These are phyloP conservation scores for Ctenopoma kingsleyae DNA, from an alignment of 2,797 vertebrate genomes.

Conservation along the genomic window DNA sequence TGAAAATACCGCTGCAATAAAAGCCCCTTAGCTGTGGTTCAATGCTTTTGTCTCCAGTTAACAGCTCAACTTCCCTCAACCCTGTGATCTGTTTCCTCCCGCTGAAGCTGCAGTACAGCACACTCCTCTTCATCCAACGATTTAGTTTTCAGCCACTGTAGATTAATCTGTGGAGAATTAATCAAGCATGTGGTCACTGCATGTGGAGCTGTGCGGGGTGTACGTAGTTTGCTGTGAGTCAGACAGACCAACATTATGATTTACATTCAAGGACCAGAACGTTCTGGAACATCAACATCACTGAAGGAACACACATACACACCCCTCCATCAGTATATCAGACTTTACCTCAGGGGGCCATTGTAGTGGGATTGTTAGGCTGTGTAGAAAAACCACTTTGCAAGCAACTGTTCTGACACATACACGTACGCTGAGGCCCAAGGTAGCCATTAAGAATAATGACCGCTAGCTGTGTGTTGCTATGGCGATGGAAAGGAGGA, in stretches of 20 bases:
- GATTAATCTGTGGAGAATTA: not conserved
- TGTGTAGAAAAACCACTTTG: constrained; percentile 19
- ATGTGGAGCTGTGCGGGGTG: not conserved
- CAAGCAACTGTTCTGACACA: constrained; percentile 13
- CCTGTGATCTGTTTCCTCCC: too few species aligned
- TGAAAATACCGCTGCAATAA: too few species aligned
- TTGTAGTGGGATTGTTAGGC: constrained; percentile 9
- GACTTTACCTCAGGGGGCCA: constrained; percentile 2
- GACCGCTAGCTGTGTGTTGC: constrained; percentile 58
- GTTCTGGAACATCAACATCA: not conserved
- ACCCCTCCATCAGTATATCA: not conserved
- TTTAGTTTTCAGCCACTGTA: too few species aligned
- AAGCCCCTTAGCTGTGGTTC: too few species aligned
- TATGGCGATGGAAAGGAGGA: constrained; percentile 59
- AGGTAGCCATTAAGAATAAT: constrained; percentile 71
- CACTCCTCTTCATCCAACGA: not conserved
- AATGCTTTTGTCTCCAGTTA: too few species aligned
- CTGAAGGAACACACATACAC: not conserved
- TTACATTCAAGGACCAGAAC: not conserved
- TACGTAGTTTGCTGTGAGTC: not conserved
- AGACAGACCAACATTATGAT: not conserved
- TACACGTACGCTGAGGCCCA: constrained; percentile 52
- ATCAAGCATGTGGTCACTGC: not conserved
- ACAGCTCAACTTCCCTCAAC: too few species aligned
- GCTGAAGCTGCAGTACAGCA: not conserved